Base-by-base conservation (phyloP, 2,797 vertebrate genomes). In the Alfaro cultratus region DNA sequence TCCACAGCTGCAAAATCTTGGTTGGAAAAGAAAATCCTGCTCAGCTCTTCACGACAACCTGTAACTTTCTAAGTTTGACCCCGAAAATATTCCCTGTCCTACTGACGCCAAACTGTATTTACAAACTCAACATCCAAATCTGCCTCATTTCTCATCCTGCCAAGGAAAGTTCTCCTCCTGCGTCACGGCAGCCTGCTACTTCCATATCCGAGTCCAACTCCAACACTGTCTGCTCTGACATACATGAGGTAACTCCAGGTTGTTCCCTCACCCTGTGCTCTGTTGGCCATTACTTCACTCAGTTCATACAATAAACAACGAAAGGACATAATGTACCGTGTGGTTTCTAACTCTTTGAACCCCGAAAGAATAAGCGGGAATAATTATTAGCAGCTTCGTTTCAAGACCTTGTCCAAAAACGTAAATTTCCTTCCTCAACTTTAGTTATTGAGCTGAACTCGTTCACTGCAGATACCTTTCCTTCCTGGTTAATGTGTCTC, bases 71-170 rank as follows among this genome's bases (percentile, higher is more conserved):
- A 8, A 78, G 15, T 75, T 78, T 78, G 81, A 47, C 55, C 67
- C 75, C 45, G 80, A 90, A 92, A 91, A 92, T 87, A 86, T 72
- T 82, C 84, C 76, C 80, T 87, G 89, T 87, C 86, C 85, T 10
- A 81, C 85, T 88, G 88, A 91, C 71, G 90, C 75, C 77, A 79
- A 75, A 81, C 78, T 73, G 81, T 57, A 83, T 90, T 89, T 73
- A 75, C 86, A 85, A 76, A 81, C n/a, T 34, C 7, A 39, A 36
- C 46, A 64, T 83, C 86, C 67, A 85, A 83, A 83, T 80, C 76
- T 47, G 80, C 46, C 79, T 73, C 77, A 26, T 34, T 46, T 74
- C 68, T 45, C n/a, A 1, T 77, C 70, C 81, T 77, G 85, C 86
- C 89, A 87, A 81, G 84, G 85, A 88, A 92, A 91, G 74, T 79